Base-by-base conservation (phyloP, 2,888 invertebrate genomes). In the Capitulum mitella region DNA sequence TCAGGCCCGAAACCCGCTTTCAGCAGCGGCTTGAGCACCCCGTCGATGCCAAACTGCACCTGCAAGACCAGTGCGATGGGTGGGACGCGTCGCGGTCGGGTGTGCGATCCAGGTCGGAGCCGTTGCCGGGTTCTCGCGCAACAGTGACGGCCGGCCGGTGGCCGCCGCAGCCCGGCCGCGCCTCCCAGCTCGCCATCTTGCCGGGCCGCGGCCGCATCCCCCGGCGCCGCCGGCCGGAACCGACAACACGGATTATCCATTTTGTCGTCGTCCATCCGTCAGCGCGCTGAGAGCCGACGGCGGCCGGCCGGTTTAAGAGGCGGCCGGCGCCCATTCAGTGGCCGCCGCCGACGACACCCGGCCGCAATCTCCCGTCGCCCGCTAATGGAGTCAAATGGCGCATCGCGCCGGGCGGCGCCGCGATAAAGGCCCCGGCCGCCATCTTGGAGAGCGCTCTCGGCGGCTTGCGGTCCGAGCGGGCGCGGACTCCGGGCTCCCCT, bases 361-460 rank as follows among this genome's bases (percentile, higher is more conserved):
- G 58, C 58, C 6, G 40, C 37, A 19, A 32, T 64, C 64, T 3
- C 40, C 40, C 70, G 37, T 29, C 10, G n/a, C n/a, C 40, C 70
- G 37, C 70, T 70, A 70, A 70, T 70, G 70, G 37, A 22, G 12
- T 70, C 70, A 40, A 40, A 40, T 37, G 37, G 70, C 40, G 40
- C 70, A 70, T 70, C 70, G 37, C 70, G 40, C 70, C 37, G 40
- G 40, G 70, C 29, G 34, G 26, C 70, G 70, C 70, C 40, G 70
- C 64, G 14, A 34, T 64, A 64, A 22, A 14, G 32, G 29, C 34
- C 37, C 6, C 26, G 37, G 40, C 64, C 37, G 70, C 70, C 70
- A 70, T 70, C 70, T 70, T 70, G 70, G 70, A 5, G 70, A 26
- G n/a, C n/a, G n/a, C n/a, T n/a, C n/a, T n/a, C n/a, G n/a, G n/a